Evolutionary conservation across 2,888 invertebrate species (phyloP), one percentile per base, ranked within the genome.

Genomic region (Drosophila lutescens): DNA sequence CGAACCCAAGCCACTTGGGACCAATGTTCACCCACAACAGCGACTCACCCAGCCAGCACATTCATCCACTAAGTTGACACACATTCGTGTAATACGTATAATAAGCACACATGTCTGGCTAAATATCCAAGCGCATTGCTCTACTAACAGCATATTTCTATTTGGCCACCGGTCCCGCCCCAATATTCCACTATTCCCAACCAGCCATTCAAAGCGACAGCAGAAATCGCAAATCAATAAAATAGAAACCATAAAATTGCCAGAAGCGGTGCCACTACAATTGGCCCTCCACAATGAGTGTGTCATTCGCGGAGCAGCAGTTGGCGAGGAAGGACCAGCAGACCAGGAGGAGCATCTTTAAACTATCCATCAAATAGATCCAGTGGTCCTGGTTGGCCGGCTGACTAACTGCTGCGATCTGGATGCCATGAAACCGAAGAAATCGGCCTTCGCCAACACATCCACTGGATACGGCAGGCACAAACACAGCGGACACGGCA

Each of bases 391-490:
- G 30, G 30, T 30, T 4, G n/a, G 9, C 13, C 2, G 17, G 13
- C 36, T 6, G n/a, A n/a, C 17, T 23, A 32, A 32, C 53, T 23
- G 43, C 43, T 32, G 36, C 51, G 26, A 51, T 51, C 46, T 77
- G 74, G 69, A 87, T 81, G 88, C 76, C 50, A 90, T 90, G 90
- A 90, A 90, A 86, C 69, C 85, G 17, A 89, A 89, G 75, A 88
- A 86, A 65, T 79, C 83, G 30, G 88, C 87, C n/a, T 90, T 91
- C 59, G 84, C 79, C 72, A 86, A 90, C 60, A 81, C 88, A 50
- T 85, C 90, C 20, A 89, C 90, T 43, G 90, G 90, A 59, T 89
- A 91, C 80, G 81, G 88, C 75, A 89, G 80, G 63, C 74, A 85
- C 32, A 88, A 87, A 74, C 78, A 81, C 47, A 77, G 74, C 59